phyloP scores from a whole-genome alignment of 2,888 invertebrate genomes.

The Chydorus sphaericus region DNA sequence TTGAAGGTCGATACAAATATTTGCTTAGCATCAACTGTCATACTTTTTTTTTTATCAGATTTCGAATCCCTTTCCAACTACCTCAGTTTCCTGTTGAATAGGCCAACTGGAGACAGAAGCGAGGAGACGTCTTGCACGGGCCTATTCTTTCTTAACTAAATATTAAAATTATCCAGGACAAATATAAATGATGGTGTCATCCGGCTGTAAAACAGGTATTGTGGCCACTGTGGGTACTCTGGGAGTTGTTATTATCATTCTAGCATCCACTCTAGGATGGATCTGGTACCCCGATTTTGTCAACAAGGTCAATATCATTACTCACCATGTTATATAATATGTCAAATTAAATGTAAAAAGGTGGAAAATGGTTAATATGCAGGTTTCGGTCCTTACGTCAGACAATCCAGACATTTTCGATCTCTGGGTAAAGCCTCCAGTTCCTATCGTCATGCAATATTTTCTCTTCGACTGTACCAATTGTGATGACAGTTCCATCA shows the following conservation, averaged over 20 bases:
- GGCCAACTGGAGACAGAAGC: background rate
- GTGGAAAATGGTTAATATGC: background rate
- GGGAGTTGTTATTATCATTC: background rate
- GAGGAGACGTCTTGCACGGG: background rate
- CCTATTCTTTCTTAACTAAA: background rate
- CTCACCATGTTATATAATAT: background rate
- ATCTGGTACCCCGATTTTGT: background rate
- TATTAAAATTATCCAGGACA: too few species aligned
- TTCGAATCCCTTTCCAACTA: too few species aligned
- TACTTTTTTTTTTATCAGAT: too few species aligned
- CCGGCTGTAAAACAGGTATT: background rate
- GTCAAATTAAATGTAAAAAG: background rate
- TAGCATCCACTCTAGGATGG: background rate
- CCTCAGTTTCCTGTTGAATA: background rate
- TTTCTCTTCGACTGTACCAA: constrained; percentile 73
- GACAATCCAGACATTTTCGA: constrained; percentile 40
- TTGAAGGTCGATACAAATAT: too few species aligned
- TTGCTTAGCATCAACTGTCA: too few species aligned
- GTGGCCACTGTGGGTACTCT: background rate
- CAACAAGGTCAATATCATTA: background rate
- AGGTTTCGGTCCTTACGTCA: background rate
- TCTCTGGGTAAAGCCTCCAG: constrained; percentile 63
- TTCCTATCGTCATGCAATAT: constrained; percentile 57
- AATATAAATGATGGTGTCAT: background rate
- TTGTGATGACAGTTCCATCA: constrained; percentile 49